Evolutionary conservation across 2,888 invertebrate species (phyloP), one percentile per base, ranked within the genome.

Genomic region (Tridacna crocea): DNA sequence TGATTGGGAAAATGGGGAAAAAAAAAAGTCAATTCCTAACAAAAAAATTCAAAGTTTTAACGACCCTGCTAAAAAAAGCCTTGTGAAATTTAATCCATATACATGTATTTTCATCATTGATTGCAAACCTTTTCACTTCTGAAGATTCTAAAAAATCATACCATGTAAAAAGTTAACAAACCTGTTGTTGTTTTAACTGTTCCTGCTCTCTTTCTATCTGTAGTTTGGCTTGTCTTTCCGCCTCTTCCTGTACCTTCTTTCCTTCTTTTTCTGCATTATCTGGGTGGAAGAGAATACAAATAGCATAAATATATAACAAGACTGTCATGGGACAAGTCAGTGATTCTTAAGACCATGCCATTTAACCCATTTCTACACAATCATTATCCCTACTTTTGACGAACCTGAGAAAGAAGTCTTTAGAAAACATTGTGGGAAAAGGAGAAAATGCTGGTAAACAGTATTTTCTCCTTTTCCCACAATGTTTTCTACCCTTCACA

Each of bases 201-300:
- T 79, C 75, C 66, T 80, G 73, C 63, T 55, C 55, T 55, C 55
- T 15, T 55, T 55, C 46, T 70, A 51, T 48, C 22, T 51, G 51
- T 63, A 76, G 48, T 26, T 65, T 77, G 22, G 79, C 79, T 68
- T 79, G 73, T 66, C 66, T 75, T 51, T 72, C 79, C 26, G 77
- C 87, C 26, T 85, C 82, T 15, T 75, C 78, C 27, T 82, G 68
- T 26, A 76, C 84, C 72, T 76, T 75, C 63, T 79, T 87, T 12
- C 86, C 88, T 72, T 88, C 88, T 63, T 85, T 80, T 24, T 87
- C 88, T 36, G 89, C 90, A 36, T 87, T 81, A 46, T 84, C 88
- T 84, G 60, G 36, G 36, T 36, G 36, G 8, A 36, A 4, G 36
- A 4, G 36, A 36, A 36, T 8, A 36, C 8, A 36, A 36, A 36